A percentile compares a stretch with the other conserved stretches of the same genome.
phyloP scores from a whole-genome alignment of 2,113 vertebrate species.

The Heterotis niloticus region DNA sequence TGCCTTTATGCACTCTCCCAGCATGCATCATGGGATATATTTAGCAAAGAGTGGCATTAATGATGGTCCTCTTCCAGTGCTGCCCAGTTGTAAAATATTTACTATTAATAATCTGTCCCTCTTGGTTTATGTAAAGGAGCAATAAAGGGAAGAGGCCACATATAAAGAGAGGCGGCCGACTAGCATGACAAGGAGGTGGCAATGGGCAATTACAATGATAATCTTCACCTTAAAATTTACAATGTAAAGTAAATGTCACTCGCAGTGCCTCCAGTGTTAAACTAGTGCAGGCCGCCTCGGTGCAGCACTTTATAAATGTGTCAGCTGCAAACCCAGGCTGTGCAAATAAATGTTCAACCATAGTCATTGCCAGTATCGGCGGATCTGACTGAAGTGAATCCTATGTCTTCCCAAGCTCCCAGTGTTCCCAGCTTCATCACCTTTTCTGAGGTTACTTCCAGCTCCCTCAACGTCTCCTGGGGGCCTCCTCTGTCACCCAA shows the following conservation, averaged over 20 bases:
- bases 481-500: slow-evolving; percentile 79
- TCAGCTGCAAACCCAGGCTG: not conserved
- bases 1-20: not conserved
- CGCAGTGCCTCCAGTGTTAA: not conserved
- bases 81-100: not conserved
- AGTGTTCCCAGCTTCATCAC: slow-evolving; percentile 77
- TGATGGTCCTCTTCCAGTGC: slow-evolving; percentile 12
- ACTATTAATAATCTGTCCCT: slow-evolving; percentile 25
- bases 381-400: not conserved
- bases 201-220: slow-evolving; percentile 17
- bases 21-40: slow-evolving; percentile 7
- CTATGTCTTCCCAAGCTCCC: slow-evolving; percentile 66
- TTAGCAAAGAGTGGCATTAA: slow-evolving; percentile 17
- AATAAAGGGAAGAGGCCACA: slow-evolving; percentile 8
- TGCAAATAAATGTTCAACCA: not conserved
- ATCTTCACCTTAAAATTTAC: slow-evolving; percentile 13
- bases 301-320: not conserved
- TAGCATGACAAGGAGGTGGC: not conserved
- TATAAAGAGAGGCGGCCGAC: not conserved
- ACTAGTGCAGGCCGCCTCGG: not conserved
- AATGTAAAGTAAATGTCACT: slow-evolving; percentile 17
- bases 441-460: slow-evolving; percentile 89
- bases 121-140: slow-evolving; percentile 15
- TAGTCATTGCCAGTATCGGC: not conserved
- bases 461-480: slow-evolving; percentile 87